Base-by-base conservation (phyloP, 2,797 vertebrate genomes). In the Rousettus madagascariensis region DNA sequence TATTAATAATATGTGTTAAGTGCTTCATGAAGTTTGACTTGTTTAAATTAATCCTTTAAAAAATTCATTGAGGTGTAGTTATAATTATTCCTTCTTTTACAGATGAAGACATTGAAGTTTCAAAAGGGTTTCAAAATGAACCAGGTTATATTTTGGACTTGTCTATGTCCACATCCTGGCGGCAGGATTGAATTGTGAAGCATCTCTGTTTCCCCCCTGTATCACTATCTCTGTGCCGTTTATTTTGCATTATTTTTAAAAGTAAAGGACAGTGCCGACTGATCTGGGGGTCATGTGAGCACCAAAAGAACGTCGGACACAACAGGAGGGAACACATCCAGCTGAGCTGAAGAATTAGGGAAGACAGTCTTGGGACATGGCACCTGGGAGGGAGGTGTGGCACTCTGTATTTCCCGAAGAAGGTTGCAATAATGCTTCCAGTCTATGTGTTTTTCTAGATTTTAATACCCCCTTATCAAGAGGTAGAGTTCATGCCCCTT, bases 1-100 rank as follows among this genome's bases (percentile, higher is more conserved):
- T 79, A 74, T 38, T 86, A 69, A 71, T 93, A 49, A 71, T 93
- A 49, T 16, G 59, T 86, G 43, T 74, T 78, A 83, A 53, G 7
- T 87, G 69, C 43, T 86, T 91, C 28, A 43, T 69, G 85, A 80
- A 86, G 53, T 69, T 71, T 82, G 79, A 36, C 30, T 85, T 74
- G 38, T 71, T 92, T 87, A 86, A 66, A 74, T 75, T 90, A 74
- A 69, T 74, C 30, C n/a, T 94, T 59, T 85, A 17, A 74, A 85
- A 68, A 75, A 36, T 77, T 88, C 43, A 69, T 24, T 46, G 41
- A 59, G 17, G 15, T 41, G 22, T 38, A 17, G 5, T 74, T 79
- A 43, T 59, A 83, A 33, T 79, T 53, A 36, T 5, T 69, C 3
- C 22, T 4, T 33, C 0, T 55, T 91, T 84, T 59, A 49, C 12